Conservation (phyloP, 2,113 vertebrate genomes). For the Sitta europaea region DNA sequence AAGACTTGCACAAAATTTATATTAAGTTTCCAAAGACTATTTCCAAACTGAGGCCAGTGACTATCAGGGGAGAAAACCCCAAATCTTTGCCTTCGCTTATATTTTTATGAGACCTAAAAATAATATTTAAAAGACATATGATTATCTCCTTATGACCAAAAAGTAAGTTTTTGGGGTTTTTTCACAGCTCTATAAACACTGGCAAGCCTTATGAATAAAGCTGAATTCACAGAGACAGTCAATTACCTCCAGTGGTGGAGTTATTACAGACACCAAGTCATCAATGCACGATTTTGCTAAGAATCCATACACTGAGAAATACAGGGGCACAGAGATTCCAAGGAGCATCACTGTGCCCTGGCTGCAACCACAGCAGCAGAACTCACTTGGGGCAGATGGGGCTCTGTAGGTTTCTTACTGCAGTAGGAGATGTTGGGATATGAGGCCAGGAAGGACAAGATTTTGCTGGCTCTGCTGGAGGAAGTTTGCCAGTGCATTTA, state of each 20-base stretch:
- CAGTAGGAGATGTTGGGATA: fast-evolving
- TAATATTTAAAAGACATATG: not conserved
- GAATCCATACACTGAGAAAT: not conserved
- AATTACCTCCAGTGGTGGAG: not conserved
- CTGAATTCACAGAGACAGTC: not conserved
- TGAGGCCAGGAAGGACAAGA: not conserved
- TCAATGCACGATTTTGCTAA: not conserved
- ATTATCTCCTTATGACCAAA: not conserved
- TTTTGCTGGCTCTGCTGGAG: constrained; percentile 7
- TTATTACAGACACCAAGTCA: not conserved
- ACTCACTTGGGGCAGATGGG: not conserved
- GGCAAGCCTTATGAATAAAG: not conserved
- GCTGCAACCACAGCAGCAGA: not conserved
- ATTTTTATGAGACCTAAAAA: not conserved
- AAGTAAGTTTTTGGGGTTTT: not conserved
- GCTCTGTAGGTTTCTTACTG: not conserved
- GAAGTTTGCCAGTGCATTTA: not conserved
- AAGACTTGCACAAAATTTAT: not conserved
- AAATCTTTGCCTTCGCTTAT: not conserved
- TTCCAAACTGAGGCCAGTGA: not conserved
- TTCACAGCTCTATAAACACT: not conserved
- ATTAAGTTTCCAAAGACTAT: not conserved
- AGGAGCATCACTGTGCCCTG: fast-evolving
- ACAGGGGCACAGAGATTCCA: not conserved
- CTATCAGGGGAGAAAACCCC: not conserved